Conservation (phyloP, 2,113 vertebrate genomes). For the Sylvietta virens region DNA sequence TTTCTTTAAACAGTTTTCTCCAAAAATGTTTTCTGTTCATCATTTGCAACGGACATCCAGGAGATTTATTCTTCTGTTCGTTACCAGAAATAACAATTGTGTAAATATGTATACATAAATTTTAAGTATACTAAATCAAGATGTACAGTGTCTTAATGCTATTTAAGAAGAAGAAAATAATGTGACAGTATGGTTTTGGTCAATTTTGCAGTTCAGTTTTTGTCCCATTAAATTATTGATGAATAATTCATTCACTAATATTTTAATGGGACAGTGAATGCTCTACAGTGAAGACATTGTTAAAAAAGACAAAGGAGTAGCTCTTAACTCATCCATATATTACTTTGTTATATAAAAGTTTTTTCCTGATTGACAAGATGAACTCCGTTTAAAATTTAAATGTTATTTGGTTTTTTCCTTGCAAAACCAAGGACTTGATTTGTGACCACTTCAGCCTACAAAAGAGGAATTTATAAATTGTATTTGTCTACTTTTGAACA, state of each 20-base stretch:
- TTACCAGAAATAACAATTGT: background rate
- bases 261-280: background rate
- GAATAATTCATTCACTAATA: background rate
- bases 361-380: background rate
- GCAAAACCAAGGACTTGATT: conserved; percentile 61
- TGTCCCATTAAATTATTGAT: background rate
- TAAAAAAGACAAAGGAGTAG: background rate
- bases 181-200: background rate
- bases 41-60: background rate
- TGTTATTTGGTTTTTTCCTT: background rate
- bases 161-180: background rate
- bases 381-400: background rate
- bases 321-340: background rate
- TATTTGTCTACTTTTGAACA: background rate
- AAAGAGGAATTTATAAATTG: conserved; percentile 45
- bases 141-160: background rate
- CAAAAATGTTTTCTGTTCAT: background rate
- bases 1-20: background rate
- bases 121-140: background rate
- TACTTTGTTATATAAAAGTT: background rate
- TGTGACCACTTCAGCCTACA: conserved; percentile 56
- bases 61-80: background rate
- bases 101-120: background rate
- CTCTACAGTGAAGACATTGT: background rate
- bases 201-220: background rate